Percentiles rank a stretch among this genome's conserved stretches.
These are phyloP conservation scores for Drosophila dunni DNA, from an alignment of 1,140 invertebrate species.

Conservation along the genomic window DNA sequence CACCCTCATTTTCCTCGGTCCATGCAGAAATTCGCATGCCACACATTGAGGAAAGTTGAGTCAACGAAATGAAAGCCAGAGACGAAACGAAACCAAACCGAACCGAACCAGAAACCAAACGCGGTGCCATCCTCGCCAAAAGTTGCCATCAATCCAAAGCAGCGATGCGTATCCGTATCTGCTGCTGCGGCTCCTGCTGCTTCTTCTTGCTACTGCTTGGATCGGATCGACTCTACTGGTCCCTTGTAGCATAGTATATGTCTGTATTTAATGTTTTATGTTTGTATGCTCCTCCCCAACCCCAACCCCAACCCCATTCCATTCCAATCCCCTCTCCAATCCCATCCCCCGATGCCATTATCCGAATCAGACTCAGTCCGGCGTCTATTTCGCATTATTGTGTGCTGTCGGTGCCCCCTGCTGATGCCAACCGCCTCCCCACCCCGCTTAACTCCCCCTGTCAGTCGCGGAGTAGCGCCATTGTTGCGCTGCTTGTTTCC, in stretches of 20 bases:
- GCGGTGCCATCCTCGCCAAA: constrained; percentile 59
- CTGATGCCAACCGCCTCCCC: constrained; percentile 19
- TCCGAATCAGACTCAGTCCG: constrained; percentile 37
- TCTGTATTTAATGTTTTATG: constrained; percentile 84
- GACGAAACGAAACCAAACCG: constrained; percentile 43
- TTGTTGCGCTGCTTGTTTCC: constrained; percentile 80
- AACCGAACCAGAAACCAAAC: constrained; percentile 51
- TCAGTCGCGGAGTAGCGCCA: constrained; percentile 41
- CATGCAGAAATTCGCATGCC: constrained; percentile 53
- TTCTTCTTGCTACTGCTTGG: constrained; percentile 1
- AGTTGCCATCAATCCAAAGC: constrained; percentile 78
- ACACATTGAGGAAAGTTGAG: constrained; percentile 60
- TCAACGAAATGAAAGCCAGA: constrained; percentile 60
- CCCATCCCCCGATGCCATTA: constrained; percentile 4
- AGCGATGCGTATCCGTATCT: constrained; percentile 78
- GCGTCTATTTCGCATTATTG: constrained; percentile 82
- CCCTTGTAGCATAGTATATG: constrained; percentile 49
- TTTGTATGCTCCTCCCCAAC: constrained; percentile 70
- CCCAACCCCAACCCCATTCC: background rate
- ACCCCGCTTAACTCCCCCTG: constrained; percentile 2
- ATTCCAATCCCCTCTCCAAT: background rate
- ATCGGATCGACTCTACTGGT: background rate
- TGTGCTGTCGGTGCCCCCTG: constrained; percentile 60
- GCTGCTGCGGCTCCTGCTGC: constrained; percentile 45
- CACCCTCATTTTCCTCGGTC: constrained; percentile 48